Conservation (phyloP, 2,113 vertebrate genomes). For the Brachionichthys hirsutus region DNA sequence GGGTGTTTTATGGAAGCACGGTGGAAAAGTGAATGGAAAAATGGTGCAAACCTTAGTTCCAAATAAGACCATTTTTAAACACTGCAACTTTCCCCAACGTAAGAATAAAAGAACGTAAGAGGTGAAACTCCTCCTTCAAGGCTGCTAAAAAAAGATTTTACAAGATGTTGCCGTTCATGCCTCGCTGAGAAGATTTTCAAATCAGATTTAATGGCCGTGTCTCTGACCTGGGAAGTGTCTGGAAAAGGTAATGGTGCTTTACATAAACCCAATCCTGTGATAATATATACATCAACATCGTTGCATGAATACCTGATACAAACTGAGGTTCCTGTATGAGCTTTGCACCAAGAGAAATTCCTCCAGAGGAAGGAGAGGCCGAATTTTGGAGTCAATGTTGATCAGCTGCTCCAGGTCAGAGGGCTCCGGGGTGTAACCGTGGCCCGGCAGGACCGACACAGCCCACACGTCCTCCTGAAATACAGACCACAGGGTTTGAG, state of each 20-base stretch:
- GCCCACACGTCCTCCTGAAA: slow-evolving; percentile 74
- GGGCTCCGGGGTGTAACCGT: slow-evolving; percentile 81
- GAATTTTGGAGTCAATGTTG: slow-evolving; percentile 84
- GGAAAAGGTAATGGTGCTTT: background rate
- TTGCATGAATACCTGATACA: slow-evolving; percentile 62
- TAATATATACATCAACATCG: background rate
- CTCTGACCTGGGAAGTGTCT: slow-evolving; percentile 5
- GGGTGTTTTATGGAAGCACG: slow-evolving; percentile 25
- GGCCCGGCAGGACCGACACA: slow-evolving; percentile 64
- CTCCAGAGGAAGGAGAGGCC: slow-evolving; percentile 67
- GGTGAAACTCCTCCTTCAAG: slow-evolving; percentile 20
- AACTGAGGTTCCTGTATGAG: slow-evolving; percentile 45
- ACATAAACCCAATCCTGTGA: slow-evolving; percentile 12
- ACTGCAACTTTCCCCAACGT: slow-evolving; percentile 15
- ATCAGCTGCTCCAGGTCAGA: slow-evolving; percentile 79
- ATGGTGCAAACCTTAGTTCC: slow-evolving; percentile 24
- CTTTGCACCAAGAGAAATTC: slow-evolving; percentile 51
- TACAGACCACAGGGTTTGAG: slow-evolving; percentile 9
- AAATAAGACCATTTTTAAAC: slow-evolving; percentile 29
- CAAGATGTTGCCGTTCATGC: slow-evolving; percentile 26
- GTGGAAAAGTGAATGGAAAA: slow-evolving; percentile 36
- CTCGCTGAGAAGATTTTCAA: slow-evolving; percentile 37
- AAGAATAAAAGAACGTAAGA: background rate
- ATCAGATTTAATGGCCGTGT: slow-evolving; percentile 18
- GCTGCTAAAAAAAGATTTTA: slow-evolving; percentile 48